These are phyloP conservation scores for Mythimna albipuncta DNA, from an alignment of 2,888 invertebrate species.

Conservation along the genomic window DNA sequence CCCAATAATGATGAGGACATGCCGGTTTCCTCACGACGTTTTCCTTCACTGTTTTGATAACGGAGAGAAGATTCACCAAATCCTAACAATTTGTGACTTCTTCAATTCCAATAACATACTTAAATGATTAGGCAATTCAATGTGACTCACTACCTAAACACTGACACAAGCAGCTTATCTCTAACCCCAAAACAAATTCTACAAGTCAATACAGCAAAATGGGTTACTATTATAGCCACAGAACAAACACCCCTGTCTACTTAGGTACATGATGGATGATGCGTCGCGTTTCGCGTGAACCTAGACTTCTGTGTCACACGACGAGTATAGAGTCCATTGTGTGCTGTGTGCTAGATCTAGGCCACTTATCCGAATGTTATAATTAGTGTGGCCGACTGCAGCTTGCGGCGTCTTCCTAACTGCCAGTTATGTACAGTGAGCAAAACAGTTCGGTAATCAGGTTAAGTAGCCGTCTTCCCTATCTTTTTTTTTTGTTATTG, in stretches of 20 bases:
- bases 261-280: conserved; percentile 1
- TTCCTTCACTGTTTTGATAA: too few species aligned
- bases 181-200: conserved; percentile 18
- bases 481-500: too few species aligned
- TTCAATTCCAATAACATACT: not conserved
- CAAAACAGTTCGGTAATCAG: not conserved
- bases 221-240: conserved; percentile 16
- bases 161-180: conserved; percentile 18
- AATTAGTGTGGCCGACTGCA: conserved; percentile 60
- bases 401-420: conserved; percentile 52
- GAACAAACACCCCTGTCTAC: conserved; percentile 1
- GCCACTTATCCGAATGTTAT: conserved; percentile 64
- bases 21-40: too few species aligned
- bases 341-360: conserved; percentile 58
- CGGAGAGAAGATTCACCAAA: too few species aligned
- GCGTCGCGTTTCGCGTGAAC: conserved; percentile 23
- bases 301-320: conserved; percentile 55
- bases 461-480: not conserved
- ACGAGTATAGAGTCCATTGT: conserved; percentile 49
- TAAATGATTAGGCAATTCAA: not conserved
- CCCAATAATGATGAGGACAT: too few species aligned
- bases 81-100: not conserved
- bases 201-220: conserved; percentile 23
- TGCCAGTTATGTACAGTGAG: conserved; percentile 28
- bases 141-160: conserved; percentile 4